Base-by-base conservation (phyloP, 2,888 invertebrate genomes). In the Cryptocephalus moraei region DNA sequence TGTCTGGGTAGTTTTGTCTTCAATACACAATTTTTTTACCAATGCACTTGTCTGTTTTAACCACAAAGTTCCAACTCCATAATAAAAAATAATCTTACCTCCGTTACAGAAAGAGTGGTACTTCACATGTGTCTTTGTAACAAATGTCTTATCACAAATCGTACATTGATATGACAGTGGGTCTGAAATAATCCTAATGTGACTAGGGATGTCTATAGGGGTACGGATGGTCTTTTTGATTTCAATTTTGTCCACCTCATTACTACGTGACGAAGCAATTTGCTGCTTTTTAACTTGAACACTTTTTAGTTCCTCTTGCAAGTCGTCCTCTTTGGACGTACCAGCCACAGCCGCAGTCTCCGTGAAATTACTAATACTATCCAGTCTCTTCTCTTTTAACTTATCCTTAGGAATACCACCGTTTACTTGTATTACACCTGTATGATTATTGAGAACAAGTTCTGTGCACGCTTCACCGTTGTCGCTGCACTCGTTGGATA, bases 71-170 rank as follows among this genome's bases (percentile, higher is more conserved):
- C 6, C 22, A 6, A 22, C 6, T 4, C 22, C 22, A 36, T 36
- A 36, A 36, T 36, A 36, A n/a, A 36, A n/a, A 22, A 22, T 6
- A 49, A 22, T 22, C 40, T 69, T 57, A 52, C 68, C 64, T 50
- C 78, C 79, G 56, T 73, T 73, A 62, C 84, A 84, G 59, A 78
- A 78, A 1, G 76, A 72, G 66, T 84, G 84, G 60, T 82, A 83
- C 32, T 77, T 77, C 38, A 80, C 74, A 55, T 81, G 80, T 11
- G 78, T 77, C n/a, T 81, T 78, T 42, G 84, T 81, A 48, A 74
- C 74, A 58, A 87, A 87, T 49, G 71, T 74, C 65, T 82, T 85
- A 39, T 77, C 72, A 59, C 88, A 88, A 14, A 81, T 69, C 8
- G 75, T 80, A 60, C 88, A 88, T 43, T 75, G 69, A 63, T 79